Evolutionary conservation across 2,113 vertebrate species (phyloP), one percentile per base, ranked within the genome.

Genomic region (Gallinago paraguaiae): DNA sequence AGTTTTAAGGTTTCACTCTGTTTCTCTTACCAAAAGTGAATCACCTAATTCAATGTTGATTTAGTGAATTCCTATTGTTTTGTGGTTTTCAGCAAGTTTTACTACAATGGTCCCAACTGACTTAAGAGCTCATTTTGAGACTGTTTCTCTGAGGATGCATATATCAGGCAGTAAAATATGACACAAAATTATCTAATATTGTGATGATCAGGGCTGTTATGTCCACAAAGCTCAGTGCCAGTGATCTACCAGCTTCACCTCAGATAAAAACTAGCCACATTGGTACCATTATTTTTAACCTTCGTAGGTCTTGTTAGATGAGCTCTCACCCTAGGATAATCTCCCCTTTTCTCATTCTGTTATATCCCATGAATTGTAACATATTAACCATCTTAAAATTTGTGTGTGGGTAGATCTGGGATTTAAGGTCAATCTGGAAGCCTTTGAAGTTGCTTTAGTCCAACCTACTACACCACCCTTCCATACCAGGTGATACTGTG

Each of bases 401-500:
- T 60, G 3, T 35, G 1, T 30, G 11, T 37, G 10, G 12, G 3
- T 51, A 64, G 9, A 76, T 2, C 3, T 64, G 25, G 6, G 5
- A 45, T 11, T 88, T 41, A 54, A 67, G 4, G 28, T 71, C 43
- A 63, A 5, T 27, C 2, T 80, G 23, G 15, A 86, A 83, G 10
- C 3, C 10, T 53, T 69, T 27, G 30, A 3, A 25, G 8, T 24
- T 86, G 2, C 30, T 60, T 54, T n/a, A 7, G 6, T 25, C n/a
- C 11, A 63, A 28, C 13, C 10, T 39, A 8, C 18, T 63, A 22
- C 4, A 60, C 3, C 11, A 71, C 2, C 20, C 5, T 76, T 76
- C 30, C 1, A 4, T 35, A 37, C 4, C 5, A 56, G 41, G 8
- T 5, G 13, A 20, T 19, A 20, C 3, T 16, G 39, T 0, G 0